phyloP scores from a whole-genome alignment of 2,797 vertebrate genomes.

The Oceanodroma leucorhoa region DNA sequence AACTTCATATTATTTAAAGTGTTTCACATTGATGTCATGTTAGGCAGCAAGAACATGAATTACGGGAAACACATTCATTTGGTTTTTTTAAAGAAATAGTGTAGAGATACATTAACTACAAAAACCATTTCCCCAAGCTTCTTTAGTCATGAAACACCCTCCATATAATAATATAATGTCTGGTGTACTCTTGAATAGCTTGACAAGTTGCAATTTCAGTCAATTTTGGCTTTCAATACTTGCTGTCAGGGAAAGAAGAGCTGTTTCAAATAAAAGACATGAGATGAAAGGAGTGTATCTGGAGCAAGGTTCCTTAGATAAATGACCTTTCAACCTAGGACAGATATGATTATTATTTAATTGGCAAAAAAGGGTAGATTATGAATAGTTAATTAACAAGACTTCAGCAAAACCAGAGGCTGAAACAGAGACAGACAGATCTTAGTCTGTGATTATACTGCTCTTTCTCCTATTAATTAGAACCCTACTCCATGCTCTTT shows the following conservation, averaged over 20 bases:
- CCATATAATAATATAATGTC: neutral
- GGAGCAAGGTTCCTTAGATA: neutral
- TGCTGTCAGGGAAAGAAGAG: neutral
- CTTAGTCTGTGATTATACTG: neutral
- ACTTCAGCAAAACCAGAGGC: neutral
- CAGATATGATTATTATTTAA: neutral
- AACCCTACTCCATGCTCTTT: neutral
- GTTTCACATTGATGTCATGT: neutral
- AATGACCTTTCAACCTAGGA: conserved; percentile 24
- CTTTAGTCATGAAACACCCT: neutral
- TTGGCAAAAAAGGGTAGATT: neutral
- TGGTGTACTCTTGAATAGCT: neutral
- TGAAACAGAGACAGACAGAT: neutral
- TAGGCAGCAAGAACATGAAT: neutral
- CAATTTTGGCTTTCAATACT: neutral
- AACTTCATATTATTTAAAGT: neutral
- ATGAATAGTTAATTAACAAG: conserved; percentile 16
- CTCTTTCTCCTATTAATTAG: neutral
- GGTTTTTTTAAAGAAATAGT: neutral
- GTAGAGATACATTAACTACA: neutral
- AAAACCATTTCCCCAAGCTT: neutral
- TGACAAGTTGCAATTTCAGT: conserved; percentile 19
- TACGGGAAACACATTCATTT: neutral
- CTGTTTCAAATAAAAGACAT: neutral
- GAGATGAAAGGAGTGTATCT: neutral